A percentile compares a stretch with the other conserved stretches of the same genome.
Evolutionary conservation across 2,888 invertebrate genomes (phyloP).

Genomic region (Plagodis pulveraria): DNA sequence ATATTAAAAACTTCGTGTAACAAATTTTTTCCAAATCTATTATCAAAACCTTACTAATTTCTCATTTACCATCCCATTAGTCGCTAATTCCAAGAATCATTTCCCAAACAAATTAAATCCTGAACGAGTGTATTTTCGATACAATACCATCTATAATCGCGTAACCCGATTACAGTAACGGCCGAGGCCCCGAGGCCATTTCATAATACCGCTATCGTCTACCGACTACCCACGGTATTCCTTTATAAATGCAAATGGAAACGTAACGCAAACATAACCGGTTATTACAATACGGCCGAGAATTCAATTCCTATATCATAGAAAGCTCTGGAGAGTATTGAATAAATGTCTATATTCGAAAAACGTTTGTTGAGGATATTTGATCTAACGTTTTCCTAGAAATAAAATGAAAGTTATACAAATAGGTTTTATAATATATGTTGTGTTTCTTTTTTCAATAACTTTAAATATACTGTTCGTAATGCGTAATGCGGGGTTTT

Average conservation of each 20-base stretch:
- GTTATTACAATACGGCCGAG: conserved; percentile 37
- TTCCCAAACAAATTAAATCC: conserved; percentile 24
- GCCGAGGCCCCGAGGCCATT: conserved; percentile 16
- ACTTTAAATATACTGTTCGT: too few species aligned
- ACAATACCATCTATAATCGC: conserved; percentile 34
- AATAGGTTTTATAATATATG: too few species aligned
- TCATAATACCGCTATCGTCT: conserved; percentile 13
- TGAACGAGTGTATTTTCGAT: conserved; percentile 30
- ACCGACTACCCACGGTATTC: conserved; percentile 25
- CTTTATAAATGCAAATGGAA: conserved; percentile 42
- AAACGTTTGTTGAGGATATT: conserved; percentile 4
- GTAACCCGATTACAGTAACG: conserved; percentile 25
- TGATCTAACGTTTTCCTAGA: too few species aligned
- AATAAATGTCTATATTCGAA: conserved; percentile 22
- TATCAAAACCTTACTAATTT: conserved; percentile 21
- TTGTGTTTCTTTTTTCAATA: too few species aligned
- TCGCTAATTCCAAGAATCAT: conserved; percentile 24
- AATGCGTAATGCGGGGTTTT: too few species aligned
- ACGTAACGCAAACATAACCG: conserved; percentile 34
- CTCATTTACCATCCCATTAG: conserved; percentile 33
- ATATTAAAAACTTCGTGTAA: neutral
- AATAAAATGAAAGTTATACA: too few species aligned
- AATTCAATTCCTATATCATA: conserved; percentile 36
- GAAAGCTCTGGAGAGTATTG: conserved; percentile 19
- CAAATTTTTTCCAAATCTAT: neutral